Evolutionary conservation across 2,797 vertebrate species (phyloP).

Genomic region (Tokudaia muenninki): DNA sequence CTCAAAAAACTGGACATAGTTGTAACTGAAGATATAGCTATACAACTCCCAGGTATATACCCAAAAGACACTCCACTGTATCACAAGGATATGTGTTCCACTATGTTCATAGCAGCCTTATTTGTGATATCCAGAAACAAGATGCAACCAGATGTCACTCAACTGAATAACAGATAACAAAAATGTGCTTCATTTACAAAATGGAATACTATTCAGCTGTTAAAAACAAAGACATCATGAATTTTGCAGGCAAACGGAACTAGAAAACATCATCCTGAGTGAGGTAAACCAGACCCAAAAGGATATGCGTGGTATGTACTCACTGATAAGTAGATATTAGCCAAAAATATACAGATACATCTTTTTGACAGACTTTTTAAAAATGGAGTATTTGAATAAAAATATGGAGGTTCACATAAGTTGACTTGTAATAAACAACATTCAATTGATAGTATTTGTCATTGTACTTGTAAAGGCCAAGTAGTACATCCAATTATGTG

Average conservation of each 20-base stretch:
- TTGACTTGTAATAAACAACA: conserved; percentile 33
- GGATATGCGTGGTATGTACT: not conserved
- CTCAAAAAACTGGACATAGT: not conserved
- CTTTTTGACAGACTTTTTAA: not conserved
- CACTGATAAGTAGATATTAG: not conserved
- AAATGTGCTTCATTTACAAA: not conserved
- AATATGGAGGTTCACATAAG: not conserved
- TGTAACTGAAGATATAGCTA: not conserved
- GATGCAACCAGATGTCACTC: no score
- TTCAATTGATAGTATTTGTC: not conserved
- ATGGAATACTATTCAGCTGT: not conserved
- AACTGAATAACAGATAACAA: no score
- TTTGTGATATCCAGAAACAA: no score
- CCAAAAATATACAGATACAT: not conserved
- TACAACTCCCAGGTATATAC: no score
- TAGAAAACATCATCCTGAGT: not conserved
- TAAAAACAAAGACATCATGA: not conserved
- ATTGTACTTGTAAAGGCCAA: not conserved
- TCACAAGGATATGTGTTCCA: no score
- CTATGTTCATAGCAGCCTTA: no score
- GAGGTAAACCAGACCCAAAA: not conserved
- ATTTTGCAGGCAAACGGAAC: not conserved
- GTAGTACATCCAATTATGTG: not conserved
- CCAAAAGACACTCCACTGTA: no score
- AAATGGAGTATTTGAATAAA: not conserved